Conservation (phyloP, 37 sponge, comb jelly and placozoan genomes). For the Tethya wilhelma region DNA sequence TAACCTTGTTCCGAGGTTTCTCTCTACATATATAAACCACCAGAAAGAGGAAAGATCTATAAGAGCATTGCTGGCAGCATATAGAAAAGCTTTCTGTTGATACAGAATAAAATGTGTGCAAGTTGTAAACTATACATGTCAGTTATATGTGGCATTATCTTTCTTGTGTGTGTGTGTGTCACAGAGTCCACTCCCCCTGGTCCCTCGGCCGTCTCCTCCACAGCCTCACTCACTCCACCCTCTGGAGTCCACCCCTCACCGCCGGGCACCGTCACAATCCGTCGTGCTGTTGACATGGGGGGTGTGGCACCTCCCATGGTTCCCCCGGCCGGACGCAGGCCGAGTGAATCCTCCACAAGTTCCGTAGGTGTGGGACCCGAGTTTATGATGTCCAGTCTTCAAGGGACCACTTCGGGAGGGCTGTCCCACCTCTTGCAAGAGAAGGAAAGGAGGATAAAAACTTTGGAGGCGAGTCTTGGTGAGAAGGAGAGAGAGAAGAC, state of each 20-base stretch:
- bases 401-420: background rate
- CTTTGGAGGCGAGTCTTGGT: constrained; percentile 37
- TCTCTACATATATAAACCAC: too few relatives aligned
- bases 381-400: background rate
- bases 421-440: constrained; percentile 39
- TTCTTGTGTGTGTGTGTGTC: constrained; percentile 3
- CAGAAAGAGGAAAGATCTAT: too few relatives aligned
- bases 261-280: background rate
- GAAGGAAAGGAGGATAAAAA: constrained; percentile 26
- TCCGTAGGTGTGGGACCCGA: background rate
- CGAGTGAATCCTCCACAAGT: constrained; percentile 26
- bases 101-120: too few relatives aligned
- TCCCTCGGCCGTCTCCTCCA: constrained; percentile 1
- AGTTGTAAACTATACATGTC: too few relatives aligned
- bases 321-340: background rate
- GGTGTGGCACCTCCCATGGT: background rate
- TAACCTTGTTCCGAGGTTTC: too few relatives aligned
- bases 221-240: constrained; percentile 1
- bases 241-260: constrained; percentile 11
- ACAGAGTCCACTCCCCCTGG: background rate
- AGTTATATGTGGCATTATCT: too few relatives aligned
- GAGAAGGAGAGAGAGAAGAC: constrained; percentile 55
- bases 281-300: background rate
- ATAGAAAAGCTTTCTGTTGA: too few relatives aligned
- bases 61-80: too few relatives aligned